phyloP scores from a whole-genome alignment of 2,113 vertebrate species.

The Carettochelys insculpta region DNA sequence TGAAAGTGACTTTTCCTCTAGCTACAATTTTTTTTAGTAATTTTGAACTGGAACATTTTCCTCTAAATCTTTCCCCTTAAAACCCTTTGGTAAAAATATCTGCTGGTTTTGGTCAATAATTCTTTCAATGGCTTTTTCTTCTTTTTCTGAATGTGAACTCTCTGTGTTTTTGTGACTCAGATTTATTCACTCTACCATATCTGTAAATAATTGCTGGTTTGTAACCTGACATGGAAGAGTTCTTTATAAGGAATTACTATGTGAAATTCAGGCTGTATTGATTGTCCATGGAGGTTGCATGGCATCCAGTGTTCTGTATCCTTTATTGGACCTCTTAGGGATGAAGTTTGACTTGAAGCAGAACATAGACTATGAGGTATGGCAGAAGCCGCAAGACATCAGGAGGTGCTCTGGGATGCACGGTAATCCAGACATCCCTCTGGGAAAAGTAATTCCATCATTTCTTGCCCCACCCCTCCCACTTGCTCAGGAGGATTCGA shows the following conservation, averaged over 20 bases:
- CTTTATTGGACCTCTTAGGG: not conserved
- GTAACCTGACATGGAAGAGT: not conserved
- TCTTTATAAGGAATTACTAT: not conserved
- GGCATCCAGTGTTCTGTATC: not conserved
- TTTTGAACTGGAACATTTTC: not conserved
- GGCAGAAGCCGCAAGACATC: not conserved
- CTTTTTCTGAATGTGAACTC: not conserved
- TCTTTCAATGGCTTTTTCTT: not conserved
- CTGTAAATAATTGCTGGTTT: not conserved
- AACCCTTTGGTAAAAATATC: not conserved
- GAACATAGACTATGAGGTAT: not conserved
- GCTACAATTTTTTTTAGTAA: not conserved
- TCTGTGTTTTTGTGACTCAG: not conserved
- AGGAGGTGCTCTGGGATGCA: not conserved
- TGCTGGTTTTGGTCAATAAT: not conserved
- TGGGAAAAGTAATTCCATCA: not conserved
- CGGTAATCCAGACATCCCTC: not conserved
- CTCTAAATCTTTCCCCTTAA: not conserved
- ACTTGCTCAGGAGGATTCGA: not conserved
- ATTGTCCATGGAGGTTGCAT: not conserved
- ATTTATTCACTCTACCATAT: not conserved
- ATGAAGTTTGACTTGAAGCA: not conserved
- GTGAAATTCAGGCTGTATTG: not conserved
- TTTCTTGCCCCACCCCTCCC: too few relatives aligned
- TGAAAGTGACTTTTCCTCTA: not conserved